These are phyloP conservation scores for Macrosiphum euphorbiae DNA, from an alignment of 2,888 invertebrate species.

Conservation along the genomic window DNA sequence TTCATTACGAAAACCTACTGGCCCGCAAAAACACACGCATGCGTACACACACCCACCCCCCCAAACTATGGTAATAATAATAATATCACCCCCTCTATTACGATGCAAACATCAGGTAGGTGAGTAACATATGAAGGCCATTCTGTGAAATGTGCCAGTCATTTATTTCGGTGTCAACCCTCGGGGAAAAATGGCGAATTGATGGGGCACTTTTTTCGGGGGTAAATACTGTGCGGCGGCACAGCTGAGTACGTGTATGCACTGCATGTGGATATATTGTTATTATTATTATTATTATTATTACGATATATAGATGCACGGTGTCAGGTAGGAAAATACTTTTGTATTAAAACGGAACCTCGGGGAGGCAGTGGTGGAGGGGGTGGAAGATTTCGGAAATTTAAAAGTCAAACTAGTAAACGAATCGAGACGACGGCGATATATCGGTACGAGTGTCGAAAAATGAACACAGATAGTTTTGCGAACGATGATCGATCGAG, in stretches of 20 bases:
- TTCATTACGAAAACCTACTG: conserved; percentile 8
- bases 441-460: not conserved
- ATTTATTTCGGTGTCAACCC: conserved; percentile 40
- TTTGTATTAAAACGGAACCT: not conserved
- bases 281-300: conserved; percentile 6
- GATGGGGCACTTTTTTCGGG: not conserved
- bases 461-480: not conserved
- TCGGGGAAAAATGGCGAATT: conserved; percentile 32
- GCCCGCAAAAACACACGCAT: conserved; percentile 14
- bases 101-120: conserved; percentile 38
- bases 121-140: conserved; percentile 15
- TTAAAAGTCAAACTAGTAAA: not conserved
- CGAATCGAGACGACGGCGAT: not conserved
- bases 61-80: conserved; percentile 17
- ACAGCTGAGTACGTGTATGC: not conserved
- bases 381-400: not conserved
- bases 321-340: not conserved
- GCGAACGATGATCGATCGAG: not conserved
- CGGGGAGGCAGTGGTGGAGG: not conserved
- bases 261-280: not conserved
- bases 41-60: not conserved
- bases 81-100: conserved; percentile 38
- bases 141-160: conserved; percentile 38
- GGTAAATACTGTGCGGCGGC: not conserved
- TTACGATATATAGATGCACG: not conserved